Conservation (phyloP, 2,113 vertebrate genomes). For the Parus major region DNA sequence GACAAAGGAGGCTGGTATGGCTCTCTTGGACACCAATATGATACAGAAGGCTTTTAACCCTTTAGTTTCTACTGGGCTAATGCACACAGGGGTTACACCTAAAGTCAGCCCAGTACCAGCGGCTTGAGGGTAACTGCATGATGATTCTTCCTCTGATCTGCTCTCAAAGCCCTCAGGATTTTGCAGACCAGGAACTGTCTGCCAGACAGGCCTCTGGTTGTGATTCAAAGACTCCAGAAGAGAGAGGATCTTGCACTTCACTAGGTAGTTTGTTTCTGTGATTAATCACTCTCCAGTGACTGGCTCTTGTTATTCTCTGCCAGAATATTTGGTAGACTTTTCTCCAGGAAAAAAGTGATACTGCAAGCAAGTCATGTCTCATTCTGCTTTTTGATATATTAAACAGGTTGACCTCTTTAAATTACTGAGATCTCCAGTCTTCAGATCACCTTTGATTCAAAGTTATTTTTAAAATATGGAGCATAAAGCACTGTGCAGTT, state of each 20-base stretch:
- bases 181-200: neutral
- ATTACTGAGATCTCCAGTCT: conserved; percentile 31
- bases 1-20: neutral
- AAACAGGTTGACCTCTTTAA: conserved; percentile 48
- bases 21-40: neutral
- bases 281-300: conserved; percentile 40
- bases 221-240: conserved; percentile 41
- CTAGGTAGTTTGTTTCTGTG: conserved; percentile 12
- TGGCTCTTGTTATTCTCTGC: conserved; percentile 15
- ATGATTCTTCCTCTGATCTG: neutral
- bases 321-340: conserved; percentile 30
- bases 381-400: conserved; percentile 14
- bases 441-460: conserved; percentile 21
- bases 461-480: conserved; percentile 43
- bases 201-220: neutral
- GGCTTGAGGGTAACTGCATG: neutral
- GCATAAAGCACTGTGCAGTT: neutral
- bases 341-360: conserved; percentile 2
- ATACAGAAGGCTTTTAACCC: neutral
- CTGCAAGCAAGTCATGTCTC: conserved; percentile 39
- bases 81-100: neutral
- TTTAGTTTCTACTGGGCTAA: neutral
- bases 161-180: neutral
- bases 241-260: conserved; percentile 25
- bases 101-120: neutral